Conservation (phyloP, 2,888 invertebrate genomes). For the Mellilla xanthometata region DNA sequence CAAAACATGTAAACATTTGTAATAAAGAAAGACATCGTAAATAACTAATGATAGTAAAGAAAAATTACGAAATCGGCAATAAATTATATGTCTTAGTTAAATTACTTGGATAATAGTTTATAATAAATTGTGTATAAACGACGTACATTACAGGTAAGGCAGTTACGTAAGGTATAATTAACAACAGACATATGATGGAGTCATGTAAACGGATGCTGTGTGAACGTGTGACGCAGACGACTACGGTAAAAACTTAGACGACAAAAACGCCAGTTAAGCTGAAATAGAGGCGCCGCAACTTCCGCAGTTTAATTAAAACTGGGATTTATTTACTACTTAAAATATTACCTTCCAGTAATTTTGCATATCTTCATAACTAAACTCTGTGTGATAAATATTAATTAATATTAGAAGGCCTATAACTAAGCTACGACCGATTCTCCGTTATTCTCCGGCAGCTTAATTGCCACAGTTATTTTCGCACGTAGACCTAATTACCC, state of each 20-base stretch:
- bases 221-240: constrained; percentile 24
- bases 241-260: constrained; percentile 11
- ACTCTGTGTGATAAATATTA: too few species aligned
- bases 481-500: too few species aligned
- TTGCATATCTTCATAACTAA: too few species aligned
- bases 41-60: background rate
- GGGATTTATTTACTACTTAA: too few species aligned
- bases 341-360: too few species aligned
- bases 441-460: too few species aligned
- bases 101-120: constrained; percentile 3
- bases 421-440: too few species aligned
- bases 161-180: constrained; percentile 26
- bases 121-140: constrained; percentile 8
- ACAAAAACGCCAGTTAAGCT: constrained; percentile 21
- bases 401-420: too few species aligned
- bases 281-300: constrained; percentile 19
- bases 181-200: constrained; percentile 26
- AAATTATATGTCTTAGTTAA: background rate
- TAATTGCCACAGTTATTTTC: too few species aligned
- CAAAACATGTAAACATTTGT: too few species aligned
- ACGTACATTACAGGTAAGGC: background rate
- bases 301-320: constrained; percentile 9
- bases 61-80: background rate
- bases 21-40: background rate
- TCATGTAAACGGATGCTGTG: constrained; percentile 29